These are phyloP conservation scores for Tympanoctomys barrerae DNA, from an alignment of 2,797 vertebrate genomes.

Conservation along the genomic window DNA sequence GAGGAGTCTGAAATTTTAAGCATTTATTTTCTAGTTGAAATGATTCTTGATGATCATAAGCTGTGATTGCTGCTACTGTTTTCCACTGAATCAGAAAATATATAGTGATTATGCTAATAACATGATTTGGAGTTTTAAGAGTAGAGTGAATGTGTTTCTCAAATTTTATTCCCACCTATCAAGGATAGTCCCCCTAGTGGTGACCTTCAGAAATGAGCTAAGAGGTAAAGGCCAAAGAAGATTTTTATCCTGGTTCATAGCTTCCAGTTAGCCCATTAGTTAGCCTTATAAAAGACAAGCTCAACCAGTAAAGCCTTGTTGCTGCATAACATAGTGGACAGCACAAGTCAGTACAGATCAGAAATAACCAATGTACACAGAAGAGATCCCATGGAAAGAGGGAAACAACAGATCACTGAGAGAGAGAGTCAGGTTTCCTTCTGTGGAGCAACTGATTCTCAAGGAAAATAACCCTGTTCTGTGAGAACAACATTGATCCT, in stretches of 20 bases:
- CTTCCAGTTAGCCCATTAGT: not conserved
- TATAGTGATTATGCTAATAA: conserved; percentile 46
- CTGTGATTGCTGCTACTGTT: conserved; percentile 20
- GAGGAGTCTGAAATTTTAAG: not conserved
- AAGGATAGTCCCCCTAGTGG: not conserved
- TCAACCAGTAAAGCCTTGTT: not conserved
- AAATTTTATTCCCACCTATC: not conserved
- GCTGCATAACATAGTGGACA: not conserved
- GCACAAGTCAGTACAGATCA: too few relatives aligned
- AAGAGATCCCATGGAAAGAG: not conserved
- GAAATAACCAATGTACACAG: fast-evolving
- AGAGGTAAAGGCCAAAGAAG: not conserved
- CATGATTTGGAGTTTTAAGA: conserved; percentile 20
- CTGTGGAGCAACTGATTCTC: not conserved
- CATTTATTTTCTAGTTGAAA: conserved; percentile 66
- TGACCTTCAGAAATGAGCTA: not conserved
- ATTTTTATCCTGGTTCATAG: not conserved
- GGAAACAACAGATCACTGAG: not conserved
- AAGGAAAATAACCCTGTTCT: not conserved
- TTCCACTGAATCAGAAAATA: conserved; percentile 25
- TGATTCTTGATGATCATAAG: conserved; percentile 52
- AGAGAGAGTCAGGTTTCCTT: too few relatives aligned
- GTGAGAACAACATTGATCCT: not conserved
- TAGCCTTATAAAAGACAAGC: fast-evolving
- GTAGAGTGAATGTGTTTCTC: not conserved